Evolutionary conservation across 2,888 invertebrate genomes (phyloP), one percentile per base, ranked within the genome.

Genomic region (Anarsia innoxiella): DNA sequence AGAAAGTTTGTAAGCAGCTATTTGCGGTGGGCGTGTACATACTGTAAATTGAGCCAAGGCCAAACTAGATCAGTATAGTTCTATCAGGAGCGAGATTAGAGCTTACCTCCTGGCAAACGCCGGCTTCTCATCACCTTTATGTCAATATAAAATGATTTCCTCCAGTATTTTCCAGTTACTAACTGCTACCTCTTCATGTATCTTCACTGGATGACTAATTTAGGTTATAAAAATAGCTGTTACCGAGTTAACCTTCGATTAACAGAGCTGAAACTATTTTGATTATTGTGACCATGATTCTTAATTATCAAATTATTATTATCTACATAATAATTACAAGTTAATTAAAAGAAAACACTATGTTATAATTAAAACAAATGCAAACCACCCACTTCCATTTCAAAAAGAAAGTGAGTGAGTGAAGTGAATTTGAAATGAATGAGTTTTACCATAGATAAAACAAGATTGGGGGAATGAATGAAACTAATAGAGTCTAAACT

Each of bases 141-240:
- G 19, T 3, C 19, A 19, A 5, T 43, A 40, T 42, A 37, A 40
- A 40, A 47, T 40, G 44, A 33, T 44, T 40, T 37, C 33, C 25
- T 42, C n/a, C n/a, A 37, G 23, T 33, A 60, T 55, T 61, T 57
- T 63, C 53, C 51, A 56, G 58, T 48, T 53, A 57, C 65, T 62
- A 66, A 64, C 62, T 66, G 65, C 68, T 72, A 68, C 56, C 66
- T 63, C 55, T 64, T 55, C 58, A 58, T 61, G 63, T 60, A 68
- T 56, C 57, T 59, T 48, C 41, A 46, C 49, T 53, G 46, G 56
- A 56, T 56, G 64, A 69, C 66, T 62, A 68, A 65, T 63, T 63
- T 71, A 78, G 80, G 80, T 80, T 79, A 80, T 70, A 70, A 76
- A 73, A 70, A 73, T 70, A 69, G 66, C 57, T 61, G 55, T 59